Conservation (phyloP, 2,888 invertebrate genomes). For the Tribolium freemani region DNA sequence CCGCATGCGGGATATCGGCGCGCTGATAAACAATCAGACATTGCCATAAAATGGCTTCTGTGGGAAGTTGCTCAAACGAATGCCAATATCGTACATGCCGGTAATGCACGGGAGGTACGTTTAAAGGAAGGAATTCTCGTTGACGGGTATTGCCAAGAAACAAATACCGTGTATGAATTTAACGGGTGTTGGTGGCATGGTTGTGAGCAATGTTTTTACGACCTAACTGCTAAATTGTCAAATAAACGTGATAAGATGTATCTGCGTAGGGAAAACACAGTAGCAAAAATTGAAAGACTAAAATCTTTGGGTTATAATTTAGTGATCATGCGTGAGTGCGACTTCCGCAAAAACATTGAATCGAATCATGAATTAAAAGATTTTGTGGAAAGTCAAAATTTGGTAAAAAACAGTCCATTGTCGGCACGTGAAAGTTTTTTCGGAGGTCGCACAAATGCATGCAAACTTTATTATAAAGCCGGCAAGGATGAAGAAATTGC, state of each 20-base stretch:
- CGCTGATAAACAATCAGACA: neutral
- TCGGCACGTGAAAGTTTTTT: no score
- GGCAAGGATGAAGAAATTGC: no score
- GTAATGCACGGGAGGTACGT: neutral
- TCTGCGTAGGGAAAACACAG: conserved; percentile 1
- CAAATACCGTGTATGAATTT: conserved; percentile 1
- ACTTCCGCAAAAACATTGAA: conserved; percentile 8
- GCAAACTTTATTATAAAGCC: neutral
- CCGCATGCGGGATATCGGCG: no score
- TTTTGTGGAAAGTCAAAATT: neutral
- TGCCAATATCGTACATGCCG: neutral
- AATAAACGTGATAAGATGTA: neutral
- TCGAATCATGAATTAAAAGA: no score
- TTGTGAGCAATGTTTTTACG: conserved; percentile 20
- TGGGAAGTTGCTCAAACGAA: neutral
- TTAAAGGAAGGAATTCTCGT: neutral
- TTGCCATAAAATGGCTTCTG: neutral
- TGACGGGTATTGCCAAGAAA: conserved; percentile 5
- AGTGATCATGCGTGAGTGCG: conserved; percentile 37
- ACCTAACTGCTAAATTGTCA: neutral
- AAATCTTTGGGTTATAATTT: conserved; percentile 19
- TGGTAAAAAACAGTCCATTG: neutral
- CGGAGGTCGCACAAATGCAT: conserved; percentile 34
- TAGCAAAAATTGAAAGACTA: conserved; percentile 12
- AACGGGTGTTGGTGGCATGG: conserved; percentile 25